A percentile compares a stretch with the other conserved stretches of the same genome.
Conservation (phyloP, 2,888 invertebrate species). For the Cheilosia variabilis region DNA sequence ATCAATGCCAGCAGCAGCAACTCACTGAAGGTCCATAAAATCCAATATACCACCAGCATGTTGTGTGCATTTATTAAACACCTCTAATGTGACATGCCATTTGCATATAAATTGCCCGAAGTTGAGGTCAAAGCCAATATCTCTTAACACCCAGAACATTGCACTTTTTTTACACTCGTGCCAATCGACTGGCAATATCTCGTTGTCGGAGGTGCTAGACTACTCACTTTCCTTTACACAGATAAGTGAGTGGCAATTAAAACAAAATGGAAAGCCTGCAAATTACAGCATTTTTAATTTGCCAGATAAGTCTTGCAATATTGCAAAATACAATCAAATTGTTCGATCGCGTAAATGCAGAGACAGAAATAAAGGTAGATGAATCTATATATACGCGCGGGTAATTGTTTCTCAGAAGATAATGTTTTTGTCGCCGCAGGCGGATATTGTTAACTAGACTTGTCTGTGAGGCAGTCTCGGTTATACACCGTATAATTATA, state of each 20-base stretch:
- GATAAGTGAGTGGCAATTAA: slow-evolving; percentile 54
- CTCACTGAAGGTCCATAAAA: neutral
- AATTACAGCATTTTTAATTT: slow-evolving; percentile 21
- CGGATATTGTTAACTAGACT: slow-evolving; percentile 47
- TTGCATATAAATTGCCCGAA: slow-evolving; percentile 48
- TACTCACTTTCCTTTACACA: slow-evolving; percentile 29
- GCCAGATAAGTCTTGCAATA: slow-evolving; percentile 29
- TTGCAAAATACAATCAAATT: slow-evolving; percentile 37
- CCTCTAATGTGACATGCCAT: slow-evolving; percentile 59
- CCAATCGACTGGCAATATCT: slow-evolving; percentile 6
- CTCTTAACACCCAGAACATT: slow-evolving; percentile 32
- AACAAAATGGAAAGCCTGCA: slow-evolving; percentile 17
- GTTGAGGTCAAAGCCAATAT: slow-evolving; percentile 22
- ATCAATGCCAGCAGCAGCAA: neutral
- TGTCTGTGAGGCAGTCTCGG: slow-evolving; percentile 23
- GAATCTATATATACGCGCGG: neutral
- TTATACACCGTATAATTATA: slow-evolving; percentile 13
- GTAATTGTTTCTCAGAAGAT: slow-evolving; percentile 6
- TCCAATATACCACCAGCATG: slow-evolving; percentile 12
- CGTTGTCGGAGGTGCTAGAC: slow-evolving; percentile 22
- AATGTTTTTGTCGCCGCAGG: slow-evolving; percentile 29
- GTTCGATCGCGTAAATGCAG: slow-evolving; percentile 27
- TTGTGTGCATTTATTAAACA: slow-evolving; percentile 26
- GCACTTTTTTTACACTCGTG: slow-evolving; percentile 50
- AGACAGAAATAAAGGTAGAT: neutral